Conservation (phyloP, 35 echinoderm and acorn worm genomes). For the Ophioderma brevispina region DNA sequence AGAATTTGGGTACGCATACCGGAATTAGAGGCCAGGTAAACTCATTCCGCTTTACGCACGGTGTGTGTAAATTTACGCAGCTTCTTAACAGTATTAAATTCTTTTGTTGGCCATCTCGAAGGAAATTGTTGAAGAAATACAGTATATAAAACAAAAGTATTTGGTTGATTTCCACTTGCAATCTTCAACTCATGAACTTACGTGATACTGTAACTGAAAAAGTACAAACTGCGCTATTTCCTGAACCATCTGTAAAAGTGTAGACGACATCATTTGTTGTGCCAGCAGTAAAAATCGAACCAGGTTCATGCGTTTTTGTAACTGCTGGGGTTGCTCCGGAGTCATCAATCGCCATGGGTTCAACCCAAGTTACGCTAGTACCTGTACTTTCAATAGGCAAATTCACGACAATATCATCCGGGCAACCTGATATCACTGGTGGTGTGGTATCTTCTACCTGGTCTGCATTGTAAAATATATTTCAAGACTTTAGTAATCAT, state of each 20-base stretch:
- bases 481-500: too few species aligned
- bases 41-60: too few species aligned
- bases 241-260: background rate
- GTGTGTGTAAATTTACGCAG: too few species aligned
- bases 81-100: too few species aligned
- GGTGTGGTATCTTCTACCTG: background rate
- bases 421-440: background rate
- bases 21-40: too few species aligned
- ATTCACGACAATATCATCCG: background rate
- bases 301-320: background rate
- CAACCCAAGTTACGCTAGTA: background rate
- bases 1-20: too few species aligned
- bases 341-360: background rate
- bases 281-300: background rate
- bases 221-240: background rate
- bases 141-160: too few species aligned
- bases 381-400: background rate
- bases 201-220: background rate
- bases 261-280: background rate
- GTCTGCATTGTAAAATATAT: background rate
- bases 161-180: too few species aligned
- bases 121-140: too few species aligned
- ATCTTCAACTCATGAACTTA: too few species aligned
- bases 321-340: background rate
- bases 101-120: too few species aligned